Evolutionary conservation across 37 sponge, comb jelly and placozoan genomes (phyloP).

Genomic region (Dysidea cf. avara): DNA sequence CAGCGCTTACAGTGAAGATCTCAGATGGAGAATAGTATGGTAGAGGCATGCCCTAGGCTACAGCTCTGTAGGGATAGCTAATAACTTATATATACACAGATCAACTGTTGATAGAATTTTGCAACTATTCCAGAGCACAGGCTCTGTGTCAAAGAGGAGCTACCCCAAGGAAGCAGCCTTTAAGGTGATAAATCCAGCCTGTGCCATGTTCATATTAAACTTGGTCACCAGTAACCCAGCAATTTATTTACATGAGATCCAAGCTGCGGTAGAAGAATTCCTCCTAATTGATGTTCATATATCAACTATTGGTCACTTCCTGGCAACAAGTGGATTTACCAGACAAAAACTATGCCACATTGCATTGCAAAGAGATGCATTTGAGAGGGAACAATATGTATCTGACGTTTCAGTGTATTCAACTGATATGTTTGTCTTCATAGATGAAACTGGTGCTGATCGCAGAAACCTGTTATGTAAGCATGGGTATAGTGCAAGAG

Average conservation of each 20-base stretch:
- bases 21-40: constrained; percentile 48
- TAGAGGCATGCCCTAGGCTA: constrained; percentile 29
- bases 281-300: constrained; percentile 10
- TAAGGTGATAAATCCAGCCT: constrained; percentile 14
- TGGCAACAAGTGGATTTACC: constrained; percentile 22
- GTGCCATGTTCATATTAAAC: constrained; percentile 16
- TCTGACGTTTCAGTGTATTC: constrained; percentile 24
- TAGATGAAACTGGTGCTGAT: too few species aligned
- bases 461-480: too few species aligned
- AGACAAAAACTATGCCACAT: constrained; percentile 1
- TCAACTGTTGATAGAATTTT: constrained; percentile 39
- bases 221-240: constrained; percentile 19
- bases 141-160: constrained; percentile 12
- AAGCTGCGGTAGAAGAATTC: not conserved
- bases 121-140: too few species aligned
- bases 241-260: constrained; percentile 23
- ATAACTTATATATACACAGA: constrained; percentile 20
- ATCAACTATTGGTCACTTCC: constrained; percentile 15
- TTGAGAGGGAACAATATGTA: constrained; percentile 15
- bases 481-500: too few species aligned
- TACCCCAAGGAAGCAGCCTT: constrained; percentile 20
- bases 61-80: not conserved
- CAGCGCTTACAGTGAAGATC: constrained; percentile 41
- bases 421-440: too few species aligned
- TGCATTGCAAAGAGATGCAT: constrained; percentile 23